Base-by-base conservation (phyloP, 2,888 invertebrate genomes). In the Abscondita cerata region DNA sequence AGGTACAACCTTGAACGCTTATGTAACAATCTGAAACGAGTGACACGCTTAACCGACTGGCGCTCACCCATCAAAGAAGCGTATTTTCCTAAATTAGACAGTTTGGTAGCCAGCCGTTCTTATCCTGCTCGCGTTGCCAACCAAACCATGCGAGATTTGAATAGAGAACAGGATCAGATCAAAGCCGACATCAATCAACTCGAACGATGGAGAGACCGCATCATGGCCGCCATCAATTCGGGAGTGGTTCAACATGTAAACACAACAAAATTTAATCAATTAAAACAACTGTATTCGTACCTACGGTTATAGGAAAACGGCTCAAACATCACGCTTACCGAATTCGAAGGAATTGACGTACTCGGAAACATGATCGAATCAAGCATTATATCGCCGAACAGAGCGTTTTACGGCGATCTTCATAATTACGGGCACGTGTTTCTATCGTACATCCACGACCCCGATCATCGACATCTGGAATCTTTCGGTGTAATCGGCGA, bases 41-140 rank as follows among this genome's bases (percentile, higher is more conserved):
- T 88, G 1, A 81, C 81, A 25, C 85, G 89, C 0, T 86, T 85
- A 68, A 85, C 84, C 66, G 85, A 92, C 76, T 86, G 90, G 78
- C 83, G 86, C 1, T 85, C 86, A 1, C 87, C 91, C 15, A 90
- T 94, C 67, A 77, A 79, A 0, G 92, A 93, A 76, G 93, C 88
- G 0, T 94, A 94, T 79, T 94, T 93, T 83, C 90, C 93, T 5
- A 94, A 93, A 80, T 81, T 94, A 75, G 91, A 92, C 80, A 91
- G 90, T 1, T 81, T 88, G 67, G 89, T 92, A 1, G 86, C 92
- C 15, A 90, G 89, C 72, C 83, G 91, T 0, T 83, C 88, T 1
- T 93, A 90, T 90, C 90, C 93, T 0, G 86, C 91, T 0, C 84
- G 92, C 68, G 87, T 87, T 41, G 81, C 82, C 0, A 82, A 83